Evolutionary conservation across 2,888 invertebrate genomes (phyloP), one percentile per base, ranked within the genome.

Genomic region (Theretra japonica): DNA sequence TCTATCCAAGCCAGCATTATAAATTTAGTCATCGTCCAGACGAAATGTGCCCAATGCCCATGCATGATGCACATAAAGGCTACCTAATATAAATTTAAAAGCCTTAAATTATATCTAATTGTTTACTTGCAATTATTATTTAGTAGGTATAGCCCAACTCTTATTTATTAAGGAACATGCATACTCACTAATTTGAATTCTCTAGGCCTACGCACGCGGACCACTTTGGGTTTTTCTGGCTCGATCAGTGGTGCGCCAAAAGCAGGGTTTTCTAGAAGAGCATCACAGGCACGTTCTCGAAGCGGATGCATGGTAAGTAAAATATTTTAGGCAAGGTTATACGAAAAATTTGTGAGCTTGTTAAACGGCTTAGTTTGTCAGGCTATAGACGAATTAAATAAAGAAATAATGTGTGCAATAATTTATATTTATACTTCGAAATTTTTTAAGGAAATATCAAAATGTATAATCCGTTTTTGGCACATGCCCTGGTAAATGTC

Each of bases 181-280:
- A 41, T 72, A 78, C 85, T 82, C 65, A 93, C 93, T 33, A 93
- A 84, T 80, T 89, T 93, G 73, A 92, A 93, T 59, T 84, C 88
- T 28, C 91, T 82, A 4, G 88, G 91, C 15, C 78, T 86, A 70
- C 91, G 88, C 17, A 87, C 82, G 25, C 89, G 87, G 7, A 93
- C 93, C 1, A 91, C 90, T 0, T 86, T 85, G 1, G 91, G 90
- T 25, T 77, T 79, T 74, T 90, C 91, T 1, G 92, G 93, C 73
- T 90, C 91, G 0, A 91, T 89, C 8, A 92, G 93, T 25, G 94
- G 94, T 8, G 93, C 90, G 15, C 79, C 79, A 60, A 93, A 80
- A 30, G 83, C 75, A 0, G 93, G 90, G 70, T 91, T 65, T 56
- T 90, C 83, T 56, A 94, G 77, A 57, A 94, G 73, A 4, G 82